Evolutionary conservation across 1,140 invertebrate genomes (phyloP).

Genomic region (Prorops nasuta): DNA sequence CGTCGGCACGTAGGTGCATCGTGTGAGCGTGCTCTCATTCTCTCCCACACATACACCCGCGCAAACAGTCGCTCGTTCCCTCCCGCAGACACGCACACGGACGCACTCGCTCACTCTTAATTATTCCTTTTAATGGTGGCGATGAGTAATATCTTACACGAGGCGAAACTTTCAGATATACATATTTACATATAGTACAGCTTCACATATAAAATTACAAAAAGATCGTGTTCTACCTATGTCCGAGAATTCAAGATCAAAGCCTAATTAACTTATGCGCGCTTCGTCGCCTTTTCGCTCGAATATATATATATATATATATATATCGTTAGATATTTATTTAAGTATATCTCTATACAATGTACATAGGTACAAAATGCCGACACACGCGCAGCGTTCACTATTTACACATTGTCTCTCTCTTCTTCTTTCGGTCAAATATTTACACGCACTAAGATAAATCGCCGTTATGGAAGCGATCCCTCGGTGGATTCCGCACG

Average conservation of each 20-base stretch:
- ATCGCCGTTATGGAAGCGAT: too few relatives aligned
- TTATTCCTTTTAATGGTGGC: conserved; percentile 29
- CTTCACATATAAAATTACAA: conserved; percentile 36
- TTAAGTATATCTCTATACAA: conserved; percentile 12
- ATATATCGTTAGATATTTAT: conserved; percentile 15
- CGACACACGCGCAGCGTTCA: neutral
- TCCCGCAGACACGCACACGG: conserved; percentile 11
- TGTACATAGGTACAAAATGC: neutral
- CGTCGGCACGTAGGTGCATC: too few relatives aligned
- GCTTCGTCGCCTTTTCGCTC: conserved; percentile 10
- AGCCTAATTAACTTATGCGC: too few relatives aligned
- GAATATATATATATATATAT: conserved; percentile 12
- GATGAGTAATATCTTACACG: conserved; percentile 53
- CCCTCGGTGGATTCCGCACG: too few relatives aligned
- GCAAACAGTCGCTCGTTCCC: neutral
- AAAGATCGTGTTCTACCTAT: conserved; percentile 32
- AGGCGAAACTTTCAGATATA: conserved; percentile 51
- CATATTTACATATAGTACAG: conserved; percentile 59
- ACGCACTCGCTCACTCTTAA: neutral
- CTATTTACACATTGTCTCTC: too few relatives aligned
- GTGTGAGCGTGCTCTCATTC: neutral
- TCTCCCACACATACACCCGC: conserved; percentile 9
- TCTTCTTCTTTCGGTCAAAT: too few relatives aligned
- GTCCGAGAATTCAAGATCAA: conserved; percentile 28
- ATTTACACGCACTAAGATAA: too few relatives aligned